A percentile compares a stretch with the other conserved stretches of the same genome.
These are phyloP conservation scores for Apostichopus leukothele DNA, from an alignment of 53 echinoderm and acorn worm species.

Conservation along the genomic window DNA sequence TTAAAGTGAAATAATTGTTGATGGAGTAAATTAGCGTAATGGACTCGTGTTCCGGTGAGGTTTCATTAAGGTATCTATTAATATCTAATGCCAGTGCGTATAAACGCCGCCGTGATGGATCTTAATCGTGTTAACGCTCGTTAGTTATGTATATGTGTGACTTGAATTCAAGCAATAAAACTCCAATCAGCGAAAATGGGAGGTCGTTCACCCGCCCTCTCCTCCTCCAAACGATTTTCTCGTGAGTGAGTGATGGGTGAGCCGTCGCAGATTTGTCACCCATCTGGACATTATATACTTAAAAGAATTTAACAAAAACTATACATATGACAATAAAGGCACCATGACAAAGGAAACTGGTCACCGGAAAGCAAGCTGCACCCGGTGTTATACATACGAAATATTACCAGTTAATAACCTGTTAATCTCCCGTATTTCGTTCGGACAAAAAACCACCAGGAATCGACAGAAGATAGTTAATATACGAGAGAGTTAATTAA, in stretches of 20 bases:
- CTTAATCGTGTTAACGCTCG: constrained; percentile 18
- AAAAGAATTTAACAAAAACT: no score
- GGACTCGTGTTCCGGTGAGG: constrained; percentile 26
- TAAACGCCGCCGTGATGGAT: constrained; percentile 9
- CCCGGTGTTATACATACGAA: no score
- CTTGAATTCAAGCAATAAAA: constrained; percentile 36
- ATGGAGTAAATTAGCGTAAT: constrained; percentile 16
- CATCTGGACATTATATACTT: no score
- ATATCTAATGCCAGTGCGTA: not conserved
- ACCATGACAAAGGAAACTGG: no score
- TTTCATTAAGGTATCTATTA: constrained; percentile 5
- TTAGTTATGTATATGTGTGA: constrained; percentile 34
- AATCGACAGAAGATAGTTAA: no score
- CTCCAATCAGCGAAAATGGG: constrained; percentile 10
- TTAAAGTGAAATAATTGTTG: constrained; percentile 9
- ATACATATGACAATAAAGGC: no score
- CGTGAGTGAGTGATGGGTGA: not conserved
- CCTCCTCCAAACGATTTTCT: not conserved
- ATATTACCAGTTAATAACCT: no score
- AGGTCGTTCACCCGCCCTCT: constrained; percentile 19
- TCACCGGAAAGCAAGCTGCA: no score
- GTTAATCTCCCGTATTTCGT: no score
- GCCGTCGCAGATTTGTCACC: not conserved
- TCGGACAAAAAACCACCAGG: no score
- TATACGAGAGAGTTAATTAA: no score